A percentile compares a stretch with the other conserved stretches of the same genome.
Conservation (phyloP, 2,888 invertebrate genomes). For the Euclidia mi region DNA sequence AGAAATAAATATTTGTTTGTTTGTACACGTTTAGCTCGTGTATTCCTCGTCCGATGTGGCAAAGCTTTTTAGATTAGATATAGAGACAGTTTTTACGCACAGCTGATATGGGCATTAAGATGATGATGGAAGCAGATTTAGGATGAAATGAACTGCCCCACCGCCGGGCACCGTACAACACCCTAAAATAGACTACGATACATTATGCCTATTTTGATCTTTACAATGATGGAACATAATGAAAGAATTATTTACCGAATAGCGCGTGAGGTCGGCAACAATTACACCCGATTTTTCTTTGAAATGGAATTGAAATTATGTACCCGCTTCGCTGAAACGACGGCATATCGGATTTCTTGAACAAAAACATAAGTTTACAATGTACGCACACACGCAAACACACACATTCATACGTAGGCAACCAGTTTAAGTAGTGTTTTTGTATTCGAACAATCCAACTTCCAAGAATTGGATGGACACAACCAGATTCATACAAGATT, state of each 20-base stretch:
- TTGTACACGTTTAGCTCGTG: no score
- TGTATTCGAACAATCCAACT: slow-evolving; percentile 10
- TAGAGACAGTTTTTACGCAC: no score
- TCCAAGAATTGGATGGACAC: slow-evolving; percentile 17
- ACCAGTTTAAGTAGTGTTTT: slow-evolving; percentile 7
- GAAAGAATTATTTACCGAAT: not conserved
- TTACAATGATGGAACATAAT: no score
- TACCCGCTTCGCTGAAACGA: slow-evolving; percentile 14
- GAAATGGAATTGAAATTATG: slow-evolving; percentile 11
- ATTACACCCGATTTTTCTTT: slow-evolving; percentile 11
- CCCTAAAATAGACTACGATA: no score
- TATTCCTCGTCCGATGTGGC: no score
- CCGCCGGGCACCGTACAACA: no score
- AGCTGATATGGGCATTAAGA: no score
- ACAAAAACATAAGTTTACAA: slow-evolving; percentile 20
- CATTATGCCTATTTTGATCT: no score
- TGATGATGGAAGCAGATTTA: no score
- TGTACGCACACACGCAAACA: slow-evolving; percentile 9
- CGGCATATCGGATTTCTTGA: slow-evolving; percentile 14
- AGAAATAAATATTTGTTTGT: no score
- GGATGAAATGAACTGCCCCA: no score
- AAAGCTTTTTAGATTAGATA: no score
- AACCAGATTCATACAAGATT: slow-evolving; percentile 6
- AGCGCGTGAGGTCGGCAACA: not conserved
- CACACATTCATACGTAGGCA: not conserved